Percentiles rank a stretch among this genome's conserved stretches.
Evolutionary conservation across 2,113 vertebrate species (phyloP).

Genomic region (Anthoscopus minutus): DNA sequence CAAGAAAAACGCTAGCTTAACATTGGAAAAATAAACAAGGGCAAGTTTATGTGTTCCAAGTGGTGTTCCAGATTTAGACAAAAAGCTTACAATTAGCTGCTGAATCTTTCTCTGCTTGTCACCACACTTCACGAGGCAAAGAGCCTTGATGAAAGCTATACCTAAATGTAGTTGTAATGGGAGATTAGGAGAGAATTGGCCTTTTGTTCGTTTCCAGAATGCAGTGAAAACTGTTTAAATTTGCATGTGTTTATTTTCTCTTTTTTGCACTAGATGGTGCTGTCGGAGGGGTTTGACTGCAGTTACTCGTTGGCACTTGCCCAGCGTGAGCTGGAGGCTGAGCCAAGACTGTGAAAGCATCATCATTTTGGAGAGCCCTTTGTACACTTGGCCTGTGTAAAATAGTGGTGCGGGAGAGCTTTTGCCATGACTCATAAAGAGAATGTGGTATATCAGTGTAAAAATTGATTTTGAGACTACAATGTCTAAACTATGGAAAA

Average conservation of each 20-base stretch:
- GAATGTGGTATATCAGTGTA: constrained; percentile 27
- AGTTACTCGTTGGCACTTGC: background rate
- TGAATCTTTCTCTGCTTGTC: constrained; percentile 51
- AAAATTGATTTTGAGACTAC: constrained; percentile 51
- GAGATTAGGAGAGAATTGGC: constrained; percentile 52
- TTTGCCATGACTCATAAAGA: constrained; percentile 57
- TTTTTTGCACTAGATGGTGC: constrained; percentile 55
- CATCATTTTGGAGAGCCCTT: background rate
- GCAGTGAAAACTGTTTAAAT: constrained; percentile 40
- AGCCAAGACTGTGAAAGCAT: constrained; percentile 29
- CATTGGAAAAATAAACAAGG: background rate
- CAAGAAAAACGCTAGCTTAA: background rate
- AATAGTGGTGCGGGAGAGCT: background rate
- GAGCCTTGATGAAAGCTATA: constrained; percentile 42
- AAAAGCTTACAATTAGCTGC: constrained; percentile 35
- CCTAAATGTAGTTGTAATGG: constrained; percentile 46
- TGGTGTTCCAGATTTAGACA: constrained; percentile 3
- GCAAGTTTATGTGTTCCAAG: background rate
- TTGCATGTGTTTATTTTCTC: constrained; percentile 17
- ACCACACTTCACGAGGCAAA: constrained; percentile 47
- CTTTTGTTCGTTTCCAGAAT: constrained; percentile 28
- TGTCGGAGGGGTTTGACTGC: constrained; percentile 22
- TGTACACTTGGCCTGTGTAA: constrained; percentile 8
- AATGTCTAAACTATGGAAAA: constrained; percentile 45
- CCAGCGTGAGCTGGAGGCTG: background rate